A percentile compares a stretch with the other conserved stretches of the same genome.
Evolutionary conservation across 2,888 invertebrate species (phyloP).

Genomic region (Sphaeridia pumilis): DNA sequence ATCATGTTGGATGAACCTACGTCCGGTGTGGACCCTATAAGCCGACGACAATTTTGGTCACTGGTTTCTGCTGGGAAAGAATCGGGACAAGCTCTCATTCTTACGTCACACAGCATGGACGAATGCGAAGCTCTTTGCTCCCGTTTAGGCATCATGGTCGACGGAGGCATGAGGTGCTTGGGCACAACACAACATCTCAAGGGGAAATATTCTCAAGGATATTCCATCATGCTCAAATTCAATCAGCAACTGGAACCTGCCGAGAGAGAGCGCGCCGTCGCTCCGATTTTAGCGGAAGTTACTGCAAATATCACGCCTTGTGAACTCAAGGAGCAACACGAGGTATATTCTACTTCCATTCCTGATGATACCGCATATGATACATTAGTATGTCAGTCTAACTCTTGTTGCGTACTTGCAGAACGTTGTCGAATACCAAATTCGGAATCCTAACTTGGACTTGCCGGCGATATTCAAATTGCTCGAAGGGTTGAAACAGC

Average conservation of each 20-base stretch:
- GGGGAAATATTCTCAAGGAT: slow-evolving; percentile 49
- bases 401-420: slow-evolving; percentile 34
- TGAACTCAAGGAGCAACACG: slow-evolving; percentile 56
- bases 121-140: slow-evolving; percentile 72
- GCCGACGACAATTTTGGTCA: slow-evolving; percentile 52
- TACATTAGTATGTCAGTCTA: background rate
- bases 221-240: slow-evolving; percentile 17
- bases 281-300: slow-evolving; percentile 45
- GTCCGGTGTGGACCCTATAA: slow-evolving; percentile 56
- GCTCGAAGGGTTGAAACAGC: slow-evolving; percentile 42
- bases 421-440: slow-evolving; percentile 42
- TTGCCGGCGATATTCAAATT: slow-evolving; percentile 42
- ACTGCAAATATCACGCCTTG: slow-evolving; percentile 47
- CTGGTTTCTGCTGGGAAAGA: slow-evolving; percentile 46
- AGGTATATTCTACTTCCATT: slow-evolving; percentile 40
- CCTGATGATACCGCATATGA: background rate
- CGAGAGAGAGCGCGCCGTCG: slow-evolving; percentile 41
- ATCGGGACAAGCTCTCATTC: slow-evolving; percentile 49
- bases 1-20: slow-evolving; percentile 63
- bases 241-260: slow-evolving; percentile 40
- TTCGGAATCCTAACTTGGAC: slow-evolving; percentile 38
- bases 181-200: slow-evolving; percentile 61
- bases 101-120: slow-evolving; percentile 70
- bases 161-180: slow-evolving; percentile 58
- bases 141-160: slow-evolving; percentile 62